These are phyloP conservation scores for Homalodisca vitripennis DNA, from an alignment of 1,140 invertebrate species.

Conservation along the genomic window DNA sequence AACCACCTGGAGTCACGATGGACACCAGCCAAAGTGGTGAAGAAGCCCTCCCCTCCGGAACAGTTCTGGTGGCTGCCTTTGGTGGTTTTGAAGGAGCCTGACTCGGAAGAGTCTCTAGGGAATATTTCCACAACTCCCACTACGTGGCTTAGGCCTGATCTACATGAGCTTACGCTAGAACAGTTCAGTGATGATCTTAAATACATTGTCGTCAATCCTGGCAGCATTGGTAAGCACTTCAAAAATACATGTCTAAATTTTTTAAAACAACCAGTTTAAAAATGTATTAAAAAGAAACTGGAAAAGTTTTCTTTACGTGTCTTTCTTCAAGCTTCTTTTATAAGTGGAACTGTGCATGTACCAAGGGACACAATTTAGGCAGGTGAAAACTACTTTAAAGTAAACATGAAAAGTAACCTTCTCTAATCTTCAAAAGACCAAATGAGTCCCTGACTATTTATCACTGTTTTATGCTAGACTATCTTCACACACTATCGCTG, in stretches of 20 bases:
- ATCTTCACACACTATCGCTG: too few species aligned
- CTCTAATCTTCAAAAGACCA: too few species aligned
- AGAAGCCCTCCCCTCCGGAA: slow-evolving; percentile 33
- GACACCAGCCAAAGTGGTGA: slow-evolving; percentile 36
- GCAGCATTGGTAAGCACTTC: slow-evolving; percentile 64
- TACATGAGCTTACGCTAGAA: slow-evolving; percentile 20
- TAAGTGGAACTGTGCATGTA: too few species aligned
- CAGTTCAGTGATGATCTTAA: slow-evolving; percentile 28
- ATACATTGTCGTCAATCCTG: slow-evolving; percentile 70
- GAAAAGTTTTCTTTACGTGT: neutral
- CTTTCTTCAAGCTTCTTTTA: too few species aligned
- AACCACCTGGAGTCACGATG: slow-evolving; percentile 37
- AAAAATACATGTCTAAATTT: neutral
- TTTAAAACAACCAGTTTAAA: neutral
- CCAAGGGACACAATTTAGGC: too few species aligned
- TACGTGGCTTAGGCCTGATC: slow-evolving; percentile 34
- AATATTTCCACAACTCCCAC: slow-evolving; percentile 18
- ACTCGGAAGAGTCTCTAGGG: neutral
- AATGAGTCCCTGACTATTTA: too few species aligned
- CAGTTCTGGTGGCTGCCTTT: slow-evolving; percentile 39
- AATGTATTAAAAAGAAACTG: neutral
- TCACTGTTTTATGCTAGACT: too few species aligned
- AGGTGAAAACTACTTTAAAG: too few species aligned
- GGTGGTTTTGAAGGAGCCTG: slow-evolving; percentile 1
- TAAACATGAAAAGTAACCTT: too few species aligned